Evolutionary conservation across 2,113 vertebrate species (phyloP).

Genomic region (Pogonocichla stellata): DNA sequence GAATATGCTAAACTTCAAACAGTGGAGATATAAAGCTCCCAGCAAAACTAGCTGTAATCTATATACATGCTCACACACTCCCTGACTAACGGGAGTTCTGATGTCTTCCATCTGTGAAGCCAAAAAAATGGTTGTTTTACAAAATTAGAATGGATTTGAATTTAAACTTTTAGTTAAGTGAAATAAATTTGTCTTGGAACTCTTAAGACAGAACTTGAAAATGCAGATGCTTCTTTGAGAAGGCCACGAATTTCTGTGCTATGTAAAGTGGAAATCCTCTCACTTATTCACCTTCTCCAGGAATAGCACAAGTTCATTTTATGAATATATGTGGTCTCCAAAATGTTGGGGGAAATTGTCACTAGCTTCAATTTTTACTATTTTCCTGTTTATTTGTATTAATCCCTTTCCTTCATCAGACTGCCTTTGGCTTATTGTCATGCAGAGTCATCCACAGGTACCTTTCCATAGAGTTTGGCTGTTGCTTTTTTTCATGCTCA

Average conservation of each 20-base stretch:
- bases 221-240: not conserved
- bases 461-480: not conserved
- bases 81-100: not conserved
- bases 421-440: not conserved
- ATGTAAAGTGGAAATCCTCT: not conserved
- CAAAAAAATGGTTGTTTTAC: not conserved
- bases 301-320: not conserved
- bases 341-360: not conserved
- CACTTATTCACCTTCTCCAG: not conserved
- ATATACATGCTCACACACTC: not conserved
- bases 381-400: not conserved
- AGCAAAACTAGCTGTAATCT: not conserved
- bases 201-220: not conserved
- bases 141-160: not conserved
- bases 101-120: not conserved
- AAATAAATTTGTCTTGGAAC: not conserved
- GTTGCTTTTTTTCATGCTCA: not conserved
- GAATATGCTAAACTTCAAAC: not conserved
- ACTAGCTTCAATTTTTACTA: not conserved
- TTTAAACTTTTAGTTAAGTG: not conserved
- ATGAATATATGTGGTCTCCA: not conserved
- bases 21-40: not conserved
- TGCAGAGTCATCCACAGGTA: not conserved
- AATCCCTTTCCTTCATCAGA: not conserved
- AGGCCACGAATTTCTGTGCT: not conserved